phyloP scores from a whole-genome alignment of 2,113 vertebrate genomes.

The Scytalopus superciliaris region DNA sequence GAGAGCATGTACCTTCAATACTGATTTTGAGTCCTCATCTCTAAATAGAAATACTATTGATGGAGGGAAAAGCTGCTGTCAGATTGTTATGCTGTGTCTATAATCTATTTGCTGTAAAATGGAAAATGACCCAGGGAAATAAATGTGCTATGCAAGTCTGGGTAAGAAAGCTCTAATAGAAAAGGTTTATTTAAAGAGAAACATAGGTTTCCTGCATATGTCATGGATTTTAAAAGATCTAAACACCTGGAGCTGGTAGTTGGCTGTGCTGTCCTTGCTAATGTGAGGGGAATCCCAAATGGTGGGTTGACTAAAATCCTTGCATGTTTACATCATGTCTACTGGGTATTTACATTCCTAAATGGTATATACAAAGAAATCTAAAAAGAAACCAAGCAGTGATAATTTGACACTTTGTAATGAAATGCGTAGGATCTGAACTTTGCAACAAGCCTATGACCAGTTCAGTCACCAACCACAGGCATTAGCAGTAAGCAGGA shows the following conservation, averaged over 20 bases:
- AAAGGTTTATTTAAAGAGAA: conserved; percentile 22
- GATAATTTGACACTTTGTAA: not conserved
- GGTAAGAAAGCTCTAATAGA: conserved; percentile 11
- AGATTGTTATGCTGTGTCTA: conserved; percentile 8
- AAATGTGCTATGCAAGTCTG: conserved; percentile 19
- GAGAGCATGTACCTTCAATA: not conserved
- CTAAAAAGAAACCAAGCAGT: conserved; percentile 12
- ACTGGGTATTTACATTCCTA: conserved; percentile 15
- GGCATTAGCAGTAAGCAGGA: not conserved
- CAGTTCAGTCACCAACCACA: not conserved
- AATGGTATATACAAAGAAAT: not conserved
- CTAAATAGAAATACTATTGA: conserved; percentile 54
- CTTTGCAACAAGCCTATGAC: not conserved
- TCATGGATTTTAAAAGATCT: not conserved
- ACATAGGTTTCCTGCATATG: not conserved
- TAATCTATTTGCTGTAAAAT: conserved; percentile 55
- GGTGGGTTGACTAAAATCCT: not conserved
- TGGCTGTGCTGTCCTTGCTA: not conserved
- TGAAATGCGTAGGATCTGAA: not conserved
- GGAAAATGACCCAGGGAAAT: conserved; percentile 67
- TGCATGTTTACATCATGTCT: not conserved
- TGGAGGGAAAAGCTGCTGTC: conserved; percentile 32
- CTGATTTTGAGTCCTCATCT: conserved; percentile 8
- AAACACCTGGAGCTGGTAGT: not conserved
- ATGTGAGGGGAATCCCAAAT: not conserved